A percentile compares a stretch with the other conserved stretches of the same genome.
Evolutionary conservation across 2,113 vertebrate genomes (phyloP).

Genomic region (Isurus oxyrinchus): DNA sequence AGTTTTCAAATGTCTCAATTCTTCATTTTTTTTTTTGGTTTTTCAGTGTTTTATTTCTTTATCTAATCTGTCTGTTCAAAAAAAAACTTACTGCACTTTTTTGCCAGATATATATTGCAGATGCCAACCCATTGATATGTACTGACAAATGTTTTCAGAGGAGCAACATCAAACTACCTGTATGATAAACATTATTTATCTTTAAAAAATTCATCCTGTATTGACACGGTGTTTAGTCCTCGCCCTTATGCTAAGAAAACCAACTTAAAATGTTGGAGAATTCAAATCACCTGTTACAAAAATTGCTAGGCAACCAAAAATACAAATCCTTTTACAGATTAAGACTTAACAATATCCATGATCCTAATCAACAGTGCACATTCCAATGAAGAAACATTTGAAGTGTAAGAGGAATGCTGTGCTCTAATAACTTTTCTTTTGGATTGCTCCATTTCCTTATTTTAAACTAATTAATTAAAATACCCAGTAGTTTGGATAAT

Average conservation of each 20-base stretch:
- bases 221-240: not conserved
- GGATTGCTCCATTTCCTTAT: not conserved
- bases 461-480: not conserved
- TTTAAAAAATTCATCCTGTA: conserved; percentile 11
- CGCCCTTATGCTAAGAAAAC: not conserved
- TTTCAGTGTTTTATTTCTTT: not conserved
- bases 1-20: not conserved
- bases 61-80: not conserved
- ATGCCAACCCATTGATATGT: conserved; percentile 1
- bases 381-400: not conserved
- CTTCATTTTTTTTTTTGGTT: not conserved
- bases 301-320: conserved; percentile 12
- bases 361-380: conserved; percentile 9
- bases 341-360: conserved; percentile 1
- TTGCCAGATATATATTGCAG: not conserved
- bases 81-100: not conserved
- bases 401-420: not conserved
- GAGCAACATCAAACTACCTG: not conserved
- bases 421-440: not conserved
- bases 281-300: not conserved
- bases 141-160: conserved; percentile 7
- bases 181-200: conserved; percentile 11
- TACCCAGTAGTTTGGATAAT: not conserved
- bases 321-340: not conserved
- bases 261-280: no score